A percentile compares a stretch with the other conserved stretches of the same genome.
Evolutionary conservation across 2,888 invertebrate species (phyloP).

Genomic region (Peribatodes rhomboidaria): DNA sequence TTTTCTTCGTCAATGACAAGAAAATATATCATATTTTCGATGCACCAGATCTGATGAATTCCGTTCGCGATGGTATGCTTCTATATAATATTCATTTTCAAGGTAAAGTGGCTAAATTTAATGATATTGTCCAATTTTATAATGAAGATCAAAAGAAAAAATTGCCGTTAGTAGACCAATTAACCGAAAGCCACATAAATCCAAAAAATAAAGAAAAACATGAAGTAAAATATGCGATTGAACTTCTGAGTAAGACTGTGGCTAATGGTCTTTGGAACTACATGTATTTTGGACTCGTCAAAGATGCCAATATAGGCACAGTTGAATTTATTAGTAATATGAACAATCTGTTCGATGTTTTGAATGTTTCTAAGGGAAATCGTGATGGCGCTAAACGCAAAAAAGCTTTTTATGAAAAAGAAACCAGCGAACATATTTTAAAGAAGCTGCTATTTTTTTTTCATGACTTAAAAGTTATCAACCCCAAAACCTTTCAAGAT

Average conservation of each 20-base stretch:
- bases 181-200: slow-evolving; percentile 42
- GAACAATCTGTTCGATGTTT: slow-evolving; percentile 36
- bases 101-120: slow-evolving; percentile 36
- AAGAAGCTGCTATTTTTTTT: slow-evolving; percentile 16
- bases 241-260: slow-evolving; percentile 46
- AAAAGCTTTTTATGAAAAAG: slow-evolving; percentile 10
- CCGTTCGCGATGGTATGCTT: slow-evolving; percentile 13
- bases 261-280: slow-evolving; percentile 46
- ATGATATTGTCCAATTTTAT: slow-evolving; percentile 44
- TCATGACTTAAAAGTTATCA: slow-evolving; percentile 16
- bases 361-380: slow-evolving; percentile 8
- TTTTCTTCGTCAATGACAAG: slow-evolving; percentile 9
- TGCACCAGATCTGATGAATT: slow-evolving; percentile 41
- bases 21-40: slow-evolving; percentile 50
- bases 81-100: slow-evolving; percentile 19
- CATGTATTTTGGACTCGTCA: slow-evolving; percentile 38
- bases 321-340: slow-evolving; percentile 45
- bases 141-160: slow-evolving; percentile 36
- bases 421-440: slow-evolving; percentile 2
- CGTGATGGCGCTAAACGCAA: background rate
- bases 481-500: slow-evolving; percentile 11
- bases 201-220: slow-evolving; percentile 31
- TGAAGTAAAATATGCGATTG: slow-evolving; percentile 28
- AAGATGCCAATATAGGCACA: slow-evolving; percentile 40
- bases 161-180: slow-evolving; percentile 42